phyloP scores from a whole-genome alignment of 2,797 vertebrate species.

The Rachycentron canadum region DNA sequence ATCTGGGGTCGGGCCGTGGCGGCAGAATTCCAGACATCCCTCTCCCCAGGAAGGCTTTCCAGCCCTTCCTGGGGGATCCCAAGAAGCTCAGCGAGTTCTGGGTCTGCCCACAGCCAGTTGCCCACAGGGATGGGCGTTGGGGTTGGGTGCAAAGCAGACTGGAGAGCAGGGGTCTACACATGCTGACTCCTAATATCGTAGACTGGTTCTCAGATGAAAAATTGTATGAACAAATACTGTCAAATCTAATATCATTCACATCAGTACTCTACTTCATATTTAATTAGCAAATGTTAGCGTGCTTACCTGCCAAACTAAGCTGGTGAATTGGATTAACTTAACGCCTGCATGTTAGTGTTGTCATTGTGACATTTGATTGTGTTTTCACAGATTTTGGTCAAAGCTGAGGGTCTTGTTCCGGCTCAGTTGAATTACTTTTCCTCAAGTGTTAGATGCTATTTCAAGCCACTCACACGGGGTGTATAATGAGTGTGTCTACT shows the following conservation, averaged over 20 bases:
- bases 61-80: too few relatives aligned
- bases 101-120: too few relatives aligned
- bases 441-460: background rate
- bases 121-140: too few relatives aligned
- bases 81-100: too few relatives aligned
- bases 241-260: background rate
- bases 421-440: background rate
- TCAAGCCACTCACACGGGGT: background rate
- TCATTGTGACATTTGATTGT: background rate
- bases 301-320: background rate
- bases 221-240: background rate
- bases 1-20: too few relatives aligned
- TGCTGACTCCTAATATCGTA: too few relatives aligned
- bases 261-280: too few relatives aligned
- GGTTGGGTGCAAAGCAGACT: too few relatives aligned
- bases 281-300: background rate
- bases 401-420: background rate
- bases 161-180: too few relatives aligned
- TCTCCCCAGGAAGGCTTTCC: too few relatives aligned
- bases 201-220: background rate
- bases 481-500: background rate
- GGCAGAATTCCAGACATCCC: too few relatives aligned
- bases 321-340: background rate
- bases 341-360: background rate
- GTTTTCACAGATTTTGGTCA: background rate